Percentiles rank a stretch among this genome's conserved stretches.
phyloP scores from a whole-genome alignment of 2,888 invertebrate genomes.

The Lycia hirtaria region DNA sequence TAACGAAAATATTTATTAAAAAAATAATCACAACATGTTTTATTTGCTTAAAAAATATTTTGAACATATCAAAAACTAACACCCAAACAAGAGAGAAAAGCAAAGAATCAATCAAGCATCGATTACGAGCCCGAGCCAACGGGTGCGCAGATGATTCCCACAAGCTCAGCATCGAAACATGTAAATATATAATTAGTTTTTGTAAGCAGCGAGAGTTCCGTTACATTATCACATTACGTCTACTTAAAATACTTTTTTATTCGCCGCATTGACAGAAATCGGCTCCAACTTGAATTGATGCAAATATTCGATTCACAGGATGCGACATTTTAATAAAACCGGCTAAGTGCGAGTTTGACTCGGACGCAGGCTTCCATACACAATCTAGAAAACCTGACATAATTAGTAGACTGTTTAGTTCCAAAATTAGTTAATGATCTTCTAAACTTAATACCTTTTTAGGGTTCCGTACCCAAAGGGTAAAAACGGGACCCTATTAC shows the following conservation, averaged over 20 bases:
- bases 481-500: no score
- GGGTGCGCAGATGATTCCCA: conserved; percentile 4
- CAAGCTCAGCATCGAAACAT: conserved; percentile 9
- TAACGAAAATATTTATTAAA: no score
- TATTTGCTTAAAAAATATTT: no score
- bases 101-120: not conserved
- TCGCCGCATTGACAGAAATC: conserved; percentile 40
- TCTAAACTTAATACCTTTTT: no score
- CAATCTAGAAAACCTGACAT: no score
- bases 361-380: no score
- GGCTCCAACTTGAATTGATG: conserved; percentile 16
- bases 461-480: no score
- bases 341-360: no score
- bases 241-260: conserved; percentile 46
- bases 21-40: no score
- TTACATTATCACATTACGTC: conserved; percentile 38
- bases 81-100: not conserved
- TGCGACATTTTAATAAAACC: conserved; percentile 10
- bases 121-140: conserved; percentile 3
- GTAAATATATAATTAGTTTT: conserved; percentile 44
- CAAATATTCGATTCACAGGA: conserved; percentile 11
- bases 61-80: not conserved
- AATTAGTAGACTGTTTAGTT: no score
- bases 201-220: conserved; percentile 35
- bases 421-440: no score